Base-by-base conservation (phyloP, 2,888 invertebrate species). In the Myopa testacea region DNA sequence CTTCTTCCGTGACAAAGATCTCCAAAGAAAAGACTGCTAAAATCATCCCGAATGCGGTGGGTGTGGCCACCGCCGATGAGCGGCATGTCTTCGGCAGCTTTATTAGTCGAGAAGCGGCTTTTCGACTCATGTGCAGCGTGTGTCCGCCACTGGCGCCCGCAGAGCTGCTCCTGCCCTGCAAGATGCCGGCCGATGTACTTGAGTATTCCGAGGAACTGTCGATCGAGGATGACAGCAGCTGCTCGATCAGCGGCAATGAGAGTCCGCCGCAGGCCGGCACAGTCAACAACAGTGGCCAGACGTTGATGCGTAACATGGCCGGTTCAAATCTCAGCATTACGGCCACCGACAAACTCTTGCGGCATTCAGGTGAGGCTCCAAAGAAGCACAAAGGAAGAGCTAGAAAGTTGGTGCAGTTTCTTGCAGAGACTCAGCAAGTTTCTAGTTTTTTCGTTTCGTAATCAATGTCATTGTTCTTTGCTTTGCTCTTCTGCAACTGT, bases 41-140 rank as follows among this genome's bases (percentile, higher is more conserved):
- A 83, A 96, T 98, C 82, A 96, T 98, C 85, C 98, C 98, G 71
- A 98, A 98, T 90, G 98, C 98, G 16, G 95, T 98, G 78, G 97
- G 96, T 45, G 94, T 89, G 60, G 87, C 88, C 45, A 97, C 97
- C n/a, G 92, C 93, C 69, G 94, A 95, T 84, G 94, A 95, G 84
- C 94, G 96, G 71, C 95, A 96, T 86, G 95, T 96, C 72, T 98
- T 98, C 90, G 96, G 96, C 69, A 96, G 96, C 80, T 92, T 98
- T 81, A 92, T 98, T 83, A 96, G 96, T 50, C 91, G 97, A 68
- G 97, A 98, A 88, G 93, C 94, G 81, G 96, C 97, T 0, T 96
- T 94, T 90, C 94, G 94, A 85, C 92, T 96, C 80, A 95, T 98
- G 95, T 93, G 92, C 86, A 94, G 94, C 84, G 95, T 97, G 40